Conservation (phyloP, 2,888 invertebrate species). For the Dyspetes luteomarginatus region DNA sequence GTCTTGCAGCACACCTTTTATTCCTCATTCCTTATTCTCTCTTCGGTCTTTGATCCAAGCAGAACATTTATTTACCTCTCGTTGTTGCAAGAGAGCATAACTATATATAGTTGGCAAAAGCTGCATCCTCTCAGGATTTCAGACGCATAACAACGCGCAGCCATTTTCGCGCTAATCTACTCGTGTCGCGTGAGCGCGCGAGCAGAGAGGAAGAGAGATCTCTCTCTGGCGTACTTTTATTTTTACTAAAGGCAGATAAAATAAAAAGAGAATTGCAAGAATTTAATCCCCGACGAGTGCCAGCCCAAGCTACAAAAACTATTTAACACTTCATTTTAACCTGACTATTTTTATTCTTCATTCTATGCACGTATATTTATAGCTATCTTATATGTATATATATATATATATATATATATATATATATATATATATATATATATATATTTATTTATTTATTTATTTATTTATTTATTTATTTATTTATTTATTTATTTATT, state of each 20-base stretch:
- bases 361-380: slow-evolving; percentile 60
- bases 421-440: too few species aligned
- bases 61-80: slow-evolving; percentile 50
- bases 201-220: not conserved
- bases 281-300: slow-evolving; percentile 27
- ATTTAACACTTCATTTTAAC: slow-evolving; percentile 57
- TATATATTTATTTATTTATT: too few species aligned
- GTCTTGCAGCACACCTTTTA: slow-evolving; percentile 41
- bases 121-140: slow-evolving; percentile 30
- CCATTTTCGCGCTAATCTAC: slow-evolving; percentile 64
- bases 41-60: slow-evolving; percentile 37
- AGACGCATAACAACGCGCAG: slow-evolving; percentile 53
- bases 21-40: slow-evolving; percentile 49
- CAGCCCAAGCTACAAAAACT: slow-evolving; percentile 20
- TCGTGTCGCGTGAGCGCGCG: slow-evolving; percentile 29
- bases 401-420: too few species aligned
- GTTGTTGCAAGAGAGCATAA: not conserved
- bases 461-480: too few species aligned
- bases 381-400: too few species aligned
- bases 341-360: slow-evolving; percentile 67
- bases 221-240: slow-evolving; percentile 40
- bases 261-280: not conserved
- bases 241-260: slow-evolving; percentile 35
- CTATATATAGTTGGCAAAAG: not conserved
- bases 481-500: too few species aligned